Evolutionary conservation across 1,140 invertebrate genomes (phyloP).

Genomic region (Orussus abietinus): DNA sequence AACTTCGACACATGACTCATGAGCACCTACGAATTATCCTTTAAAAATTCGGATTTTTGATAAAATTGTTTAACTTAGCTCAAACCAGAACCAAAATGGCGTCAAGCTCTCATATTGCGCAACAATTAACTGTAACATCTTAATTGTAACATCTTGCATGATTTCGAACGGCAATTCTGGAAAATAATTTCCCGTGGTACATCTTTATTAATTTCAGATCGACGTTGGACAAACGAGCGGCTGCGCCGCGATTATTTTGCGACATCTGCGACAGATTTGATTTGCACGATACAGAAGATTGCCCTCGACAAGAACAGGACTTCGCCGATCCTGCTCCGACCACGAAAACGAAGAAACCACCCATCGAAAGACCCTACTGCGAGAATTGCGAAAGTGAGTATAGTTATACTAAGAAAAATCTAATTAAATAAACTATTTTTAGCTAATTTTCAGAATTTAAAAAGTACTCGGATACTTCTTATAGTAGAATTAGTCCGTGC

Average conservation of each 20-base stretch:
- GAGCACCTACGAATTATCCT: no score
- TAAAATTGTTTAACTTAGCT: no score
- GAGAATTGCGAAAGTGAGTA: constrained; percentile 84
- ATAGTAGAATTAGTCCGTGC: constrained; percentile 21
- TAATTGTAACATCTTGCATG: no score
- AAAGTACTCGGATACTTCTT: constrained; percentile 13
- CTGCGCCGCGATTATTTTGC: constrained; percentile 83
- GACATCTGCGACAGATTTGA: constrained; percentile 98
- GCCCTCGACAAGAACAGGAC: constrained; percentile 77
- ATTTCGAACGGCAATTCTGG: no score
- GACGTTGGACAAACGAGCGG: constrained; percentile 46
- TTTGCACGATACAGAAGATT: constrained; percentile 94
- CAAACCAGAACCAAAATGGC: no score
- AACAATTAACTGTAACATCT: no score
- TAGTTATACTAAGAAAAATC: constrained; percentile 4
- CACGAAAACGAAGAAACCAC: constrained; percentile 44
- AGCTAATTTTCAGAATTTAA: not conserved
- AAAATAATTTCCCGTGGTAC: no score
- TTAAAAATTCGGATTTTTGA: no score
- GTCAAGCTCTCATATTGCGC: no score
- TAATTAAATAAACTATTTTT: constrained; percentile 9
- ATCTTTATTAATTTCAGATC: no score
- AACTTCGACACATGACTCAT: no score
- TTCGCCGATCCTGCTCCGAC: constrained; percentile 50
- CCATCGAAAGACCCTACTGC: constrained; percentile 76